Conservation (phyloP, 2,113 vertebrate species). For the Passer domesticus region DNA sequence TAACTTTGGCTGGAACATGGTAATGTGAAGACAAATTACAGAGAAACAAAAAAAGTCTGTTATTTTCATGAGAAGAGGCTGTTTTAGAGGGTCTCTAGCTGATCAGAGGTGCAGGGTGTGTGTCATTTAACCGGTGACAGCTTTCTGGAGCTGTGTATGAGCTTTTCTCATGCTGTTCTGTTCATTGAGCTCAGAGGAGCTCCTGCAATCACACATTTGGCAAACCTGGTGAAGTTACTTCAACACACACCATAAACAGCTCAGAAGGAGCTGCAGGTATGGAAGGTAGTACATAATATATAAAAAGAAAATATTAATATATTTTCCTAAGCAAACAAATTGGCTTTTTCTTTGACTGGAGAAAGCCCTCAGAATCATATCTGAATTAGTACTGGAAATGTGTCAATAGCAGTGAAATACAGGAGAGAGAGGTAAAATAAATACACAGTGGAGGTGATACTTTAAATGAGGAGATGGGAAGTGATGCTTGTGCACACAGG, state of each 20-base stretch:
- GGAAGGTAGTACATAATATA: neutral
- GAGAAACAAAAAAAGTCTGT: neutral
- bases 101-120: neutral
- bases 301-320: neutral
- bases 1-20: neutral
- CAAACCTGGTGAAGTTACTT: neutral
- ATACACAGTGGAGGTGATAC: neutral
- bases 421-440: neutral
- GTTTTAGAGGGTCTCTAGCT: neutral
- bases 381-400: neutral
- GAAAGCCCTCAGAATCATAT: neutral
- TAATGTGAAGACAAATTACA: neutral
- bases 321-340: neutral
- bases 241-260: neutral
- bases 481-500: neutral
- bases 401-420: neutral
- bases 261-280: neutral
- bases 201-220: neutral
- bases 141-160: neutral
- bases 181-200: neutral
- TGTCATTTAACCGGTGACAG: neutral
- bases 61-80: neutral
- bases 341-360: neutral
- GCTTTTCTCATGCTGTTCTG: neutral
- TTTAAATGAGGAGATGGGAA: neutral